phyloP scores from a whole-genome alignment of 2,888 invertebrate species.

The Eueremaeus valkanovi region DNA sequence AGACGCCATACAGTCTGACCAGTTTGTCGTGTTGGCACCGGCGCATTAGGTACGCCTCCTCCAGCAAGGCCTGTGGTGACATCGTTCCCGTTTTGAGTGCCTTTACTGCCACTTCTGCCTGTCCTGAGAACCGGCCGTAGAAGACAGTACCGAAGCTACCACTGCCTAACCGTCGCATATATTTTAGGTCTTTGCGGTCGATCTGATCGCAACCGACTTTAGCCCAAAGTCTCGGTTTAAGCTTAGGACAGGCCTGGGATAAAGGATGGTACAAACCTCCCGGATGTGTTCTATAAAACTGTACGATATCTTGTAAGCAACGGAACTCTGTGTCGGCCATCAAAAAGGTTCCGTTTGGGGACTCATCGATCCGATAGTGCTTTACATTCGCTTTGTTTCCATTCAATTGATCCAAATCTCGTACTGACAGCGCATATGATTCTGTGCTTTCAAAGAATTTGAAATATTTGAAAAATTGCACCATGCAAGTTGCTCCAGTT shows the following conservation, averaged over 20 bases:
- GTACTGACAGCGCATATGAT: conserved; percentile 53
- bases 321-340: conserved; percentile 92
- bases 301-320: conserved; percentile 80
- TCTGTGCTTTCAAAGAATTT: conserved; percentile 53
- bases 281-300: conserved; percentile 79
- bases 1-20: conserved; percentile 84
- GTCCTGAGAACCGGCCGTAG: conserved; percentile 85
- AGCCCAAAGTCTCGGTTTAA: conserved; percentile 68
- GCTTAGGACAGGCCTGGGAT: conserved; percentile 85
- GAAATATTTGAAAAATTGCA: background rate
- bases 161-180: conserved; percentile 80
- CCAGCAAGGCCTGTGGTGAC: conserved; percentile 92
- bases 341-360: conserved; percentile 84
- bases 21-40: conserved; percentile 90
- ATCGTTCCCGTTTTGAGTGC: conserved; percentile 91
- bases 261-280: conserved; percentile 56
- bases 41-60: conserved; percentile 98
- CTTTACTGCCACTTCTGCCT: conserved; percentile 94
- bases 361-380: conserved; percentile 93
- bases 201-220: conserved; percentile 99
- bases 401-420: conserved; percentile 51
- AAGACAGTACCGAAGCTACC: conserved; percentile 97
- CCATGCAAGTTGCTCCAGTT: too few species aligned
- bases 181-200: conserved; percentile 75
- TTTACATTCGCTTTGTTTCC: conserved; percentile 82